phyloP scores from a whole-genome alignment of 2,888 invertebrate genomes.

The Pardosa pseudoannulata region DNA sequence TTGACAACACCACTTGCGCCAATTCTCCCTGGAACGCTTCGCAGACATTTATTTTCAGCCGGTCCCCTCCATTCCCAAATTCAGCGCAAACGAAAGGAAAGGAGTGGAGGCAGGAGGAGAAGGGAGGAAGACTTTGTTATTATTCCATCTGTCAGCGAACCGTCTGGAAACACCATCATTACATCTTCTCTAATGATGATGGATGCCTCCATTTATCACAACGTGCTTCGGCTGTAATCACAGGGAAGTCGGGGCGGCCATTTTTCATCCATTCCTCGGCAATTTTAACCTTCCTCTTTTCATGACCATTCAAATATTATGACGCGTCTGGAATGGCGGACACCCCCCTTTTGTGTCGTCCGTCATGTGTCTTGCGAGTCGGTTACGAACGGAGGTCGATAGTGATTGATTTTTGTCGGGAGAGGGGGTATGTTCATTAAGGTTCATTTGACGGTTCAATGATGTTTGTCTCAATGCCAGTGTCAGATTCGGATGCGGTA shows the following conservation, averaged over 20 bases:
- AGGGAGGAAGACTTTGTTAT: constrained; percentile 63
- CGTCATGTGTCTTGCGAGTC: constrained; percentile 26
- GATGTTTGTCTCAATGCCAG: background rate
- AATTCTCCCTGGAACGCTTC: background rate
- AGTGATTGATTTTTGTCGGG: constrained; percentile 47
- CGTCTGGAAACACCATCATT: constrained; percentile 71
- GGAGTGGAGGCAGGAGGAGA: background rate
- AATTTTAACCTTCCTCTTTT: constrained; percentile 15
- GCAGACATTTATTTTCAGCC: constrained; percentile 43
- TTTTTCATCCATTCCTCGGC: constrained; percentile 56
- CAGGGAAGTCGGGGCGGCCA: constrained; percentile 63
- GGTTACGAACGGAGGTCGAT: constrained; percentile 22
- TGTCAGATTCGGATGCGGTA: background rate
- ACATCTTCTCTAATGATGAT: constrained; percentile 70
- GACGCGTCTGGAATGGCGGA: constrained; percentile 42
- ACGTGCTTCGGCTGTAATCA: constrained; percentile 68
- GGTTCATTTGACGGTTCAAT: constrained; percentile 14
- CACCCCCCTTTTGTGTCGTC: constrained; percentile 21
- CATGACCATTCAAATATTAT: constrained; percentile 65
- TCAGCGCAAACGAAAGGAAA: constrained; percentile 27
- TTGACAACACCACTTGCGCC: constrained; percentile 1
- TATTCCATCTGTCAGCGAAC: constrained; percentile 70
- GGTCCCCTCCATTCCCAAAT: constrained; percentile 45
- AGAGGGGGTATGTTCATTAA: constrained; percentile 10
- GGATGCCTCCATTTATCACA: constrained; percentile 67